phyloP scores from a whole-genome alignment of 2,797 vertebrate genomes.

The Smutsia temminckii region DNA sequence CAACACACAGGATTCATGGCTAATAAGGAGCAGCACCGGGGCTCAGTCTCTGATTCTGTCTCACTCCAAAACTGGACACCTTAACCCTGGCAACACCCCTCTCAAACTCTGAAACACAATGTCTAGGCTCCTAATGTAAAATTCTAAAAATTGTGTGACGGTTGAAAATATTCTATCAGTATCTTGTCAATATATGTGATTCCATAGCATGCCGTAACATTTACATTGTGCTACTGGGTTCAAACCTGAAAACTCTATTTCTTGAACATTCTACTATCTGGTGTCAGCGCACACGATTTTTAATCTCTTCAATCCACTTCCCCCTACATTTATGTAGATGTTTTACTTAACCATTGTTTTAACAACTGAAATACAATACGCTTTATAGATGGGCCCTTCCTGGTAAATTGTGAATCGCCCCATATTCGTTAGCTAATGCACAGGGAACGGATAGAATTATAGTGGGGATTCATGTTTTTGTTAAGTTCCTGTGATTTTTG shows the following conservation, averaged over 20 bases:
- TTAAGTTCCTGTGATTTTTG: neutral
- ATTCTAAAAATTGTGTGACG: neutral
- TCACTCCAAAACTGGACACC: neutral
- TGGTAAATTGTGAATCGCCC: neutral
- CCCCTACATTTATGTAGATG: neutral
- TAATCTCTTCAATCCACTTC: neutral
- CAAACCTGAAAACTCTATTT: neutral
- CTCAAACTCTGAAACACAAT: neutral
- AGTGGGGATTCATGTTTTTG: neutral
- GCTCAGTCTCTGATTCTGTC: neutral
- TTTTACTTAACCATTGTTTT: neutral
- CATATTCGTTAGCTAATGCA: rapidly evolving
- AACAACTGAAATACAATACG: neutral
- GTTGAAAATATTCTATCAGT: neutral
- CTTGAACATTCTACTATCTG: neutral
- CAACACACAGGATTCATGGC: too few species aligned
- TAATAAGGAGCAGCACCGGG: rapidly evolving
- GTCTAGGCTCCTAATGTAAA: neutral
- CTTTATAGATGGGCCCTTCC: neutral
- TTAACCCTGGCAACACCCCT: neutral
- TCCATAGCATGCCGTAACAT: neutral
- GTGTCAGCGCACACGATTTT: neutral
- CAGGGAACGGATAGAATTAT: neutral
- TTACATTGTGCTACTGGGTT: neutral
- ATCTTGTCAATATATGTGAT: too few species aligned